Evolutionary conservation across 2,797 vertebrate genomes (phyloP).

Genomic region (Manis pentadactyla): DNA sequence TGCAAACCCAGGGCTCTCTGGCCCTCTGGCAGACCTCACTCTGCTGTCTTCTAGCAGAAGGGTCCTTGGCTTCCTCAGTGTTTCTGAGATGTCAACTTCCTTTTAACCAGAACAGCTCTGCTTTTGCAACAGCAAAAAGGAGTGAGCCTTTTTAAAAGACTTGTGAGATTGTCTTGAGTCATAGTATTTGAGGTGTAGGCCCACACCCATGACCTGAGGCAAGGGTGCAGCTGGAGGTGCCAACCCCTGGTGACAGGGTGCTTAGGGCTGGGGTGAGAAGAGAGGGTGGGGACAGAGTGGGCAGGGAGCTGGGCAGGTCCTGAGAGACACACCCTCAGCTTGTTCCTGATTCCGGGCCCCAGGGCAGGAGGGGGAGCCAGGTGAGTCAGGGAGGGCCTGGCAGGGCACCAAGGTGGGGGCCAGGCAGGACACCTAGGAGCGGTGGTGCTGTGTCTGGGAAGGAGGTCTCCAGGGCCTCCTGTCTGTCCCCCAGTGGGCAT

Average conservation of each 20-base stretch:
- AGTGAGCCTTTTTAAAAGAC: conserved; percentile 21
- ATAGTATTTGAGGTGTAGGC: background rate
- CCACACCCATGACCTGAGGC: conserved; percentile 31
- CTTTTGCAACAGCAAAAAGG: conserved; percentile 37
- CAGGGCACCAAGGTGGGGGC: background rate
- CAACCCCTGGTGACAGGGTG: conserved; percentile 19
- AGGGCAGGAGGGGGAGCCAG: conserved; percentile 19
- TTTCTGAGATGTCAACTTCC: conserved; percentile 28
- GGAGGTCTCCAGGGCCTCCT: background rate
- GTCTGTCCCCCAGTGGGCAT: background rate
- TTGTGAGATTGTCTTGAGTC: conserved; percentile 58
- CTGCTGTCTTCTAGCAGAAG: background rate
- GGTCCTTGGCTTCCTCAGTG: background rate
- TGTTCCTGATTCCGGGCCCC: conserved; percentile 55
- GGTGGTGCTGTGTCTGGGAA: background rate
- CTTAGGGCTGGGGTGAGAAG: background rate
- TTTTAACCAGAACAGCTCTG: background rate
- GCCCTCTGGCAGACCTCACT: background rate
- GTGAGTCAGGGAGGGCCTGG: conserved; percentile 82
- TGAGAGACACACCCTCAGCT: background rate
- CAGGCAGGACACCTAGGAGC: background rate
- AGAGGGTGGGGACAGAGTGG: conserved; percentile 31
- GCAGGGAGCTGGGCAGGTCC: conserved; percentile 37
- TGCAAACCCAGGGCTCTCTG: background rate
- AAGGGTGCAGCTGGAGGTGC: conserved; percentile 33